A percentile compares a stretch with the other conserved stretches of the same genome.
These are phyloP conservation scores for Acrobasis consociella DNA, from an alignment of 2,888 invertebrate genomes.

Conservation along the genomic window DNA sequence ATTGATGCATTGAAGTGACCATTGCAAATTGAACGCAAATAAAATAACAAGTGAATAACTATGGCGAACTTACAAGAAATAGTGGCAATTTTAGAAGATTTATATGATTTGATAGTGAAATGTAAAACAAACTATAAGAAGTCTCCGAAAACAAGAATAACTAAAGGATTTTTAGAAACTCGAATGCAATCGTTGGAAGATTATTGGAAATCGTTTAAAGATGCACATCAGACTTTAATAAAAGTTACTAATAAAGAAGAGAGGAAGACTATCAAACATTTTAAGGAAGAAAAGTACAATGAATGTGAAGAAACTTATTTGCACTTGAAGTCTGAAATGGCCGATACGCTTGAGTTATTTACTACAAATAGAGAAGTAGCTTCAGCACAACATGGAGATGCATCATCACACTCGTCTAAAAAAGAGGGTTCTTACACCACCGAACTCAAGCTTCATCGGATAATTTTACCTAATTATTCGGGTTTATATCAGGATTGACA, in stretches of 20 bases:
- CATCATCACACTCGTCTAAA: not conserved
- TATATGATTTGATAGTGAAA: no score
- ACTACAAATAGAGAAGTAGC: constrained; percentile 3
- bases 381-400: not conserved
- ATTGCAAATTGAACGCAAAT: no score
- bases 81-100: no score
- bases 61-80: no score
- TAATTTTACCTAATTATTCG: constrained; percentile 6
- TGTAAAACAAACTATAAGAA: no score
- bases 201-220: constrained; percentile 1
- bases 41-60: no score
- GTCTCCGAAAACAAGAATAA: no score
- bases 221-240: constrained; percentile 12
- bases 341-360: not conserved
- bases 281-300: constrained; percentile 6
- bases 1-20: no score
- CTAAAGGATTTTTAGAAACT: not conserved
- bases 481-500: constrained; percentile 24
- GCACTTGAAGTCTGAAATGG: constrained; percentile 10
- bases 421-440: not conserved
- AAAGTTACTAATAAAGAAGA: constrained; percentile 12
- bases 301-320: constrained; percentile 14
- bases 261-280: constrained; percentile 5
- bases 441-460: not conserved
- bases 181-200: not conserved